Conservation (phyloP, 2,797 vertebrate genomes). For the Masticophis lateralis region DNA sequence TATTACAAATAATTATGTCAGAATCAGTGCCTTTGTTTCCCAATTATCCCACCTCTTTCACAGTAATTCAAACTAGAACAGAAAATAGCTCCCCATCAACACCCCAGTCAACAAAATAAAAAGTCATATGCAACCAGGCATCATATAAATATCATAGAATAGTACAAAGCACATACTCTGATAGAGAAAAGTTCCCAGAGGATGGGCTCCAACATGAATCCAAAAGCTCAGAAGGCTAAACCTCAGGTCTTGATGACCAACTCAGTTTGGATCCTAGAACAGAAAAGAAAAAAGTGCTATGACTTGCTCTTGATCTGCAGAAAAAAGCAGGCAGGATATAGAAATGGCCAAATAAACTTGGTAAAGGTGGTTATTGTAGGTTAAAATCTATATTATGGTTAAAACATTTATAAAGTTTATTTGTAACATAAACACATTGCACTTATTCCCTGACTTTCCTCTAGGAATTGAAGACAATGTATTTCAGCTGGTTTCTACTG, state of each 20-base stretch:
- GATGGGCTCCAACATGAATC: neutral
- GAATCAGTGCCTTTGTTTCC: neutral
- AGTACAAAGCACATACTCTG: neutral
- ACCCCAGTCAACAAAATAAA: neutral
- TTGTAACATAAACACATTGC: neutral
- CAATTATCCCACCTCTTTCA: neutral
- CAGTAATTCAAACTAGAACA: neutral
- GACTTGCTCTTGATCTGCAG: neutral
- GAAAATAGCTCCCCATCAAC: neutral
- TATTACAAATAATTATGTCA: neutral
- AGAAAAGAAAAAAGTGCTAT: neutral
- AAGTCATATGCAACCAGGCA: neutral
- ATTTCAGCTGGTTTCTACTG: neutral
- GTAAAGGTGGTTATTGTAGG: neutral
- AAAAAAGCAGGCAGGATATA: neutral
- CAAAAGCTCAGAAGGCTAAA: neutral
- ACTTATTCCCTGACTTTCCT: neutral
- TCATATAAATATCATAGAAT: neutral
- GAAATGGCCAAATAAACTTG: neutral
- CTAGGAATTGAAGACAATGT: neutral
- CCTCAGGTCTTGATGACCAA: neutral
- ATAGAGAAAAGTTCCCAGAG: neutral
- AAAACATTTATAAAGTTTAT: neutral
- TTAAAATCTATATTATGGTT: too few relatives aligned
- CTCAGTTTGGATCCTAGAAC: neutral